Evolutionary conservation across 2,113 vertebrate genomes (phyloP).

Genomic region (Myrmecophaga tridactyla): DNA sequence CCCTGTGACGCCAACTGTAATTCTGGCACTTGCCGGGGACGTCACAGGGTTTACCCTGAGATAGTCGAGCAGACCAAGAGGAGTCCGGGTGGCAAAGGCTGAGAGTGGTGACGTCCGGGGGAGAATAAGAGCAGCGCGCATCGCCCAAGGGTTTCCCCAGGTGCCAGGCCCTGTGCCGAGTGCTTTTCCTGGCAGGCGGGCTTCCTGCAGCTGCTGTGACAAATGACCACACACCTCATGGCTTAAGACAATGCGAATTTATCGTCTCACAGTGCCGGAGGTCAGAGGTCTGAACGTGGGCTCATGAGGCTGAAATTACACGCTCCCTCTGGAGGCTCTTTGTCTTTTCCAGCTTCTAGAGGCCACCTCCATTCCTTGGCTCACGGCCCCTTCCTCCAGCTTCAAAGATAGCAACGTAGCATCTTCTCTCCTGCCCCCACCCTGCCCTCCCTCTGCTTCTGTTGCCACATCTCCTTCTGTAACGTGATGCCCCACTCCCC

Average conservation of each 20-base stretch:
- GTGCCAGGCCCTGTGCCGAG: background rate
- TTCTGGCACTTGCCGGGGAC: background rate
- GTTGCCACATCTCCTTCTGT: background rate
- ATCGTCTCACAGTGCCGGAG: background rate
- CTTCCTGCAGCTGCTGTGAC: background rate
- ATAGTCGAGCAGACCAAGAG: too few relatives aligned
- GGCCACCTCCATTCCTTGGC: background rate
- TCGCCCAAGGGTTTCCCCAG: background rate
- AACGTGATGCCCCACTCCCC: background rate
- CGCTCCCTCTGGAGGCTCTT: background rate
- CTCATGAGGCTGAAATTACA: background rate
- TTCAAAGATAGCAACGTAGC: too few relatives aligned
- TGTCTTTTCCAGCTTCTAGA: background rate
- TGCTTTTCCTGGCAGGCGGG: background rate
- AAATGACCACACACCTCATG: background rate
- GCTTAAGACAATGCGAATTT: background rate
- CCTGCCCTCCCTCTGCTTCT: background rate
- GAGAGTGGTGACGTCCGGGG: background rate
- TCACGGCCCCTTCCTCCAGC: background rate
- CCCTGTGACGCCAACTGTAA: background rate
- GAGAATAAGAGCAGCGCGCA: background rate
- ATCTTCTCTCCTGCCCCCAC: background rate
- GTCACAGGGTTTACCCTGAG: background rate
- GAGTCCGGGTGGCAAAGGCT: background rate
- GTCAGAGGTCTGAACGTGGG: rapidly evolving